phyloP scores from a whole-genome alignment of 2,797 vertebrate genomes.

The Pygocentrus nattereri region DNA sequence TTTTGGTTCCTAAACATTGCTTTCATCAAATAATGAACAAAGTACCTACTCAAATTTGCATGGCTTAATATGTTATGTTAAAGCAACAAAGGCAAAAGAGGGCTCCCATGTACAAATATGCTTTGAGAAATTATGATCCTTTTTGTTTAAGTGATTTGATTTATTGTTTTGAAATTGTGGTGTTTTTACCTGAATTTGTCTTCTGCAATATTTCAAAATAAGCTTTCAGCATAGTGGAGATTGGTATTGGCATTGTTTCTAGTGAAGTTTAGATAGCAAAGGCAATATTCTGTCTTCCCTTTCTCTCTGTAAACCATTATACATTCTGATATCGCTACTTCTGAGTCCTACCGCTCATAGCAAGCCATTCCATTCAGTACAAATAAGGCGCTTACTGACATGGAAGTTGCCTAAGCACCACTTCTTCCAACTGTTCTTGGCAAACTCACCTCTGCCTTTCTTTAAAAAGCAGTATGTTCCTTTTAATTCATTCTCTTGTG shows the following conservation, averaged over 20 bases:
- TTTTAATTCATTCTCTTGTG: conserved; percentile 8
- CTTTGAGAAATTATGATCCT: not conserved
- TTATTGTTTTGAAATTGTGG: not conserved
- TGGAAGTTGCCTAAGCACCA: conserved; percentile 16
- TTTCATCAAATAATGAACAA: not conserved
- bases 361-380: not conserved
- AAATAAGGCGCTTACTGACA: conserved; percentile 18
- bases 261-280: not conserved
- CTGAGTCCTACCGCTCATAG: not conserved
- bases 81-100: not conserved
- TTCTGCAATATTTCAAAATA: not conserved
- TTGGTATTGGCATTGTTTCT: not conserved
- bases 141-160: not conserved
- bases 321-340: not conserved
- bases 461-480: conserved; percentile 49
- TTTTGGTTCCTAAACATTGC: too few relatives aligned
- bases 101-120: not conserved
- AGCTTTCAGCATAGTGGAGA: not conserved
- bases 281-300: not conserved
- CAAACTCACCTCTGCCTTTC: conserved; percentile 32
- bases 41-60: not conserved
- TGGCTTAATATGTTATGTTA: not conserved
- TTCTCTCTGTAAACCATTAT: not conserved
- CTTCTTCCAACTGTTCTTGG: not conserved
- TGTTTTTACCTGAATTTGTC: not conserved